These are phyloP conservation scores for Thunnus thynnus DNA, from an alignment of 2,113 vertebrate genomes.

Conservation along the genomic window DNA sequence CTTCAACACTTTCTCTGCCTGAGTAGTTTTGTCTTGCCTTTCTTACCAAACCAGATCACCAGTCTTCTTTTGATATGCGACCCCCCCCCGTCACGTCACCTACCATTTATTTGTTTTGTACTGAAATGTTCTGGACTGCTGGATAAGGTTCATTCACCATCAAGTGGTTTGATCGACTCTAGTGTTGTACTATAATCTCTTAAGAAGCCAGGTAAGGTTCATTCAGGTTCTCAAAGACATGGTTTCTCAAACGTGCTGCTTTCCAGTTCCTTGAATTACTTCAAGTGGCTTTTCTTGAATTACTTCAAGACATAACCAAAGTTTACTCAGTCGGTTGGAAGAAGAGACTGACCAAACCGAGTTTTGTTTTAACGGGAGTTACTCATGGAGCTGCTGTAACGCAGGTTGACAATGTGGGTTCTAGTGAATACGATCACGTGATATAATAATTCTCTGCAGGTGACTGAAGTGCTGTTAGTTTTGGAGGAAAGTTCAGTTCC, in stretches of 20 bases:
- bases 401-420: constrained; percentile 28
- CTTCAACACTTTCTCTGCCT: constrained; percentile 58
- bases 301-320: constrained; percentile 78
- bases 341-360: constrained; percentile 69
- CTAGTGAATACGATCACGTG: constrained; percentile 9
- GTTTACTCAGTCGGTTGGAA: constrained; percentile 72
- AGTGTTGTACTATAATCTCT: constrained; percentile 41
- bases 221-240: constrained; percentile 64
- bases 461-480: constrained; percentile 42
- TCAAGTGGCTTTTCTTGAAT: constrained; percentile 74
- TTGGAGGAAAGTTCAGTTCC: constrained; percentile 16
- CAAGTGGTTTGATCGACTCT: constrained; percentile 41
- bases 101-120: constrained; percentile 21
- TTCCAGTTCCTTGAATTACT: constrained; percentile 67
- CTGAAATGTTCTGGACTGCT: constrained; percentile 43
- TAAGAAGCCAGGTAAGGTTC: constrained; percentile 60
- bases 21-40: constrained; percentile 54
- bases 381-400: constrained; percentile 26
- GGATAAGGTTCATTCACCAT: constrained; percentile 40
- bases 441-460: constrained; percentile 11
- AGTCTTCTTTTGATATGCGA: constrained; percentile 56
- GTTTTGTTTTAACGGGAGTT: constrained; percentile 31
- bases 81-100: background rate
- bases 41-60: constrained; percentile 57
- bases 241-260: constrained; percentile 71